phyloP scores from a whole-genome alignment of 2,797 vertebrate genomes.

The Typhlichthys eigenmanni region DNA sequence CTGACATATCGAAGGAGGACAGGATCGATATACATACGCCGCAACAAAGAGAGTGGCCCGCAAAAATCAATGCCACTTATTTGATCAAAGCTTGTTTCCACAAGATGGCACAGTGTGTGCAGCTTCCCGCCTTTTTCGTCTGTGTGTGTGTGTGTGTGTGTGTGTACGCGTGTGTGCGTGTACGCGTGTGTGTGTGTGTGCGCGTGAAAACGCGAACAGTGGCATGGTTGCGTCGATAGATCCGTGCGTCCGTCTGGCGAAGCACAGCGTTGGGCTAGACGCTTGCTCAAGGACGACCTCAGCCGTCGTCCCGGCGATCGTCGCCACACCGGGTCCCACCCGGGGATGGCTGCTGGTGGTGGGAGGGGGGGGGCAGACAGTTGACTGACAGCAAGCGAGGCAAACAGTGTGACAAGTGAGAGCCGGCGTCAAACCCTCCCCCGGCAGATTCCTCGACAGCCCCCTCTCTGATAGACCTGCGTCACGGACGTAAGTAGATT shows the following conservation, averaged over 20 bases:
- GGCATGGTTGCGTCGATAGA: slow-evolving; percentile 29
- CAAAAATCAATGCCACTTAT: slow-evolving; percentile 65
- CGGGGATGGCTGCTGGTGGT: slow-evolving; percentile 49
- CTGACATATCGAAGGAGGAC: slow-evolving; percentile 62
- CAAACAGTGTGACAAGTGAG: slow-evolving; percentile 61
- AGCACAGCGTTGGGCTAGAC: neutral
- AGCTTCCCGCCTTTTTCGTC: neutral
- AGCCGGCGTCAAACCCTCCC: slow-evolving; percentile 55
- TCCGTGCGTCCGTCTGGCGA: slow-evolving; percentile 13
- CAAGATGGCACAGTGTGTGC: slow-evolving; percentile 25
- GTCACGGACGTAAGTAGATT: slow-evolving; percentile 62
- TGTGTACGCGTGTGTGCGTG: neutral
- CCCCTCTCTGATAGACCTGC: slow-evolving; percentile 49
- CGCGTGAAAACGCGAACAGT: neutral
- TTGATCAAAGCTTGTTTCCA: slow-evolving; percentile 61
- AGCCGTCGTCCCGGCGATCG: slow-evolving; percentile 6
- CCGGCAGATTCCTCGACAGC: slow-evolving; percentile 63
- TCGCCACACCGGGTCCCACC: slow-evolving; percentile 25
- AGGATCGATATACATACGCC: slow-evolving; percentile 64
- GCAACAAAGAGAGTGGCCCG: slow-evolving; percentile 50
- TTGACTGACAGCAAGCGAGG: slow-evolving; percentile 13
- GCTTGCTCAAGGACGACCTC: slow-evolving; percentile 41
- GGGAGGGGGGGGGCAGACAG: neutral
- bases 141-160: neutral
- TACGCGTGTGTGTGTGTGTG: neutral